phyloP scores from a whole-genome alignment of 1,140 invertebrate genomes.

The Habropoda laboriosa region DNA sequence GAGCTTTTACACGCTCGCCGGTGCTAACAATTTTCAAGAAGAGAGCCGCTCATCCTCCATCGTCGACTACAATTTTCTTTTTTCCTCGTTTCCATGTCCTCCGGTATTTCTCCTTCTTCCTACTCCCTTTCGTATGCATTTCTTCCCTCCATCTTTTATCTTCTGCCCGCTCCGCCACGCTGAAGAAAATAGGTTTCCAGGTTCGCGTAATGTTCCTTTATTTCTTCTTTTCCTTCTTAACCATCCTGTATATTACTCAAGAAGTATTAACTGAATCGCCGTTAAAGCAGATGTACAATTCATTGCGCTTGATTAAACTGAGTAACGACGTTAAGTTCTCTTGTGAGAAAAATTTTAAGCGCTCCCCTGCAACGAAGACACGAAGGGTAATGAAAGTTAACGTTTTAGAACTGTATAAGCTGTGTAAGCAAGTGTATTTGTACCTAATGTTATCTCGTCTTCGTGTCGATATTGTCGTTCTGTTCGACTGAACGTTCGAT shows the following conservation, averaged over 20 bases:
- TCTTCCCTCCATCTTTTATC: neutral
- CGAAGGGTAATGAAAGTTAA: too few relatives aligned
- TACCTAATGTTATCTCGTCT: too few relatives aligned
- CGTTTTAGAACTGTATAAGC: too few relatives aligned
- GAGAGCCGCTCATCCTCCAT: neutral
- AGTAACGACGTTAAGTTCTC: too few relatives aligned
- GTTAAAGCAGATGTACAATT: neutral
- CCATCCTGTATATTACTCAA: too few relatives aligned
- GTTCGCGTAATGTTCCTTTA: neutral
- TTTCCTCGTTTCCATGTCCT: neutral
- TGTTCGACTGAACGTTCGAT: too few relatives aligned
- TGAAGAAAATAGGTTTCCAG: conserved; percentile 9
- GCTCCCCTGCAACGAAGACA: too few relatives aligned
- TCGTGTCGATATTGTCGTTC: too few relatives aligned
- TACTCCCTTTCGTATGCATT: neutral
- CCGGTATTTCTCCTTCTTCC: neutral
- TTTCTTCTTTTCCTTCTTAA: neutral
- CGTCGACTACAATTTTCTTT: neutral
- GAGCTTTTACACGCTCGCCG: conserved; percentile 12
- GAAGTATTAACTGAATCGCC: neutral
- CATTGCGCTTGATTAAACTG: too few relatives aligned
- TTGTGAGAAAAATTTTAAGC: too few relatives aligned
- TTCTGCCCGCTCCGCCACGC: neutral
- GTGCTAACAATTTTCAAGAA: conserved; percentile 23
- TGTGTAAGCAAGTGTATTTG: too few relatives aligned